Base-by-base conservation (phyloP, 2,797 vertebrate genomes). In the Bryconaethiops microstoma region DNA sequence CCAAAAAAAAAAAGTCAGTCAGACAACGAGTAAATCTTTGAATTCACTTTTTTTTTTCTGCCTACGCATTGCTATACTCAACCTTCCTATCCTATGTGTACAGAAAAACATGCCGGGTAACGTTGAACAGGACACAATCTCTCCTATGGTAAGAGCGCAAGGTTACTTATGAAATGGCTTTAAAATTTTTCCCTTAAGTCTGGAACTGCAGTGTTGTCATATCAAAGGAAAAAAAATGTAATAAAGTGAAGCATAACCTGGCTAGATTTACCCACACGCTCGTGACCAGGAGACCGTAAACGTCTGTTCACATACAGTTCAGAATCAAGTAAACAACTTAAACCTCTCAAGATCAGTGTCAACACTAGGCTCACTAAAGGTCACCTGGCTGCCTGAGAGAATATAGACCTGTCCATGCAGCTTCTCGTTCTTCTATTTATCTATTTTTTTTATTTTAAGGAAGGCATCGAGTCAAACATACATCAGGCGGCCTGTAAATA, bases 81-180 rank as follows among this genome's bases (percentile, higher is more conserved):
- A 77, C 42, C 74, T 81, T 81, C 72, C 73, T 76, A 65, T 75
- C 40, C n/a, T 78, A 54, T 79, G 63, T 73, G 62, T 76, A 80
- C 65, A 76, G 77, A 81, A 63, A 79, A 63, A 79, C 55, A 63
- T 73, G 60, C 76, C 68, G 60, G 64, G 70, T 65, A 69, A 59
- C 57, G 81, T 21, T 70, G 14, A 84, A 81, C 50, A 72, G 62
- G 75, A 77, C 83, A 55, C 48, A 71, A 29, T 12, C 10, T 81
- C 48, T 79, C 55, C 78, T 77, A 74, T 71, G 54, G 57, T 35
- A 77, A 72, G 76, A 80, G 79, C 76, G 77, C 62, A 74, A 39
- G 68, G 50, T 80, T 77, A 73, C 25, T 79, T 59, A 64, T 63
- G 72, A 82, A 77, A 83, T 62, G 55, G 68, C 77, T 82, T 85